Percentiles rank a stretch among this genome's conserved stretches.
Conservation (phyloP, 2,113 vertebrate species). For the Quiscalus mexicanus region DNA sequence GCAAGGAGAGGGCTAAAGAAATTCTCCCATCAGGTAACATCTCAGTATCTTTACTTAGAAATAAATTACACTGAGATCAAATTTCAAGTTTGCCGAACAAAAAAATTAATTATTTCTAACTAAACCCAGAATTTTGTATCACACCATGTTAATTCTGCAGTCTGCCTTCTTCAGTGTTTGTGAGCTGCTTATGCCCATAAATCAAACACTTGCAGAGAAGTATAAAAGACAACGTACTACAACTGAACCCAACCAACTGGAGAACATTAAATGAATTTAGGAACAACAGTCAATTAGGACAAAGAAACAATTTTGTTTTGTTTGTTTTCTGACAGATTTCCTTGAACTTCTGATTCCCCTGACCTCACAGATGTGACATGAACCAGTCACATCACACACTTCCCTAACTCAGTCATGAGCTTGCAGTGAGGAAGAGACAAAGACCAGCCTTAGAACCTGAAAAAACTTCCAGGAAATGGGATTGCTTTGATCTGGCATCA, state of each 20-base stretch:
- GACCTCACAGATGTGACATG: neutral
- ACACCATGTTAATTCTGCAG: neutral
- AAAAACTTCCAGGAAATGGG: neutral
- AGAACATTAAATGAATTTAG: neutral
- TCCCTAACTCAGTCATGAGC: neutral
- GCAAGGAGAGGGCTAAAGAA: neutral
- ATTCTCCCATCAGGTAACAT: neutral
- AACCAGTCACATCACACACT: neutral
- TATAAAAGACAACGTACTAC: neutral
- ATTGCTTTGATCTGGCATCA: neutral
- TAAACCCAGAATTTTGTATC: neutral
- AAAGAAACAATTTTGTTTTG: neutral
- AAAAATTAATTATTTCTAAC: neutral
- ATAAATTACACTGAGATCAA: neutral
- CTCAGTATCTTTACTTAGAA: neutral
- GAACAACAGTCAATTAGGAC: neutral
- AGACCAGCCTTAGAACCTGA: neutral
- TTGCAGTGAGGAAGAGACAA: neutral
- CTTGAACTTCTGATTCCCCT: neutral
- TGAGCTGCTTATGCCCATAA: neutral
- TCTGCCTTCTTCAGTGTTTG: neutral
- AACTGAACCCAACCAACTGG: neutral
- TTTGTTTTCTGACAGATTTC: neutral
- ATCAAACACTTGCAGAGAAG: neutral
- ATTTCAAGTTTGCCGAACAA: neutral